Conservation (phyloP, 1,140 invertebrate genomes). For the Magallana ariakensis region DNA sequence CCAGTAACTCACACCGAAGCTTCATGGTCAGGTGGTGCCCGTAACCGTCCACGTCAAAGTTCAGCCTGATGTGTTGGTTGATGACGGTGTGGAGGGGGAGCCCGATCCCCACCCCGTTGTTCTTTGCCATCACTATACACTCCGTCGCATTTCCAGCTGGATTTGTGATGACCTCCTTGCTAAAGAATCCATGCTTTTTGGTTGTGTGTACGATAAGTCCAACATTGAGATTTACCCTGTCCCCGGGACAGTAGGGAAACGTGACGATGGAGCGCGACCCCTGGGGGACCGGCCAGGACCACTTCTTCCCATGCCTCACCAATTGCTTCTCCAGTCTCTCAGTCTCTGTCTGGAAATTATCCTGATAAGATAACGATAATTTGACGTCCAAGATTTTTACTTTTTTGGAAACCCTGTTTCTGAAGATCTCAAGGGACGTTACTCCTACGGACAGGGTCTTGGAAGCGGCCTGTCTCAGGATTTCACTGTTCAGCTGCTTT, state of each 20-base stretch:
- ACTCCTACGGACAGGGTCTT: constrained; percentile 58
- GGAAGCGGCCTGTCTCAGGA: constrained; percentile 59
- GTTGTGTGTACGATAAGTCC: constrained; percentile 65
- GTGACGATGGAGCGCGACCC: constrained; percentile 55
- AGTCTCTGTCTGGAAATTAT: constrained; percentile 62
- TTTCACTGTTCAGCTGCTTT: constrained; percentile 50
- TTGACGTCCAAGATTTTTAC: constrained; percentile 67
- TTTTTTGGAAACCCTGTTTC: constrained; percentile 64
- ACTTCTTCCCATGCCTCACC: constrained; percentile 66
- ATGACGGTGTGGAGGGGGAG: constrained; percentile 59
- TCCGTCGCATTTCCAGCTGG: constrained; percentile 65
- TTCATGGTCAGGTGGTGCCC: constrained; percentile 66
- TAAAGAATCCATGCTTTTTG: constrained; percentile 65
- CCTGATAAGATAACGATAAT: constrained; percentile 65
- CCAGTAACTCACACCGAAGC: constrained; percentile 55
- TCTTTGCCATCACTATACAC: constrained; percentile 63
- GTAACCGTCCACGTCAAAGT: constrained; percentile 64
- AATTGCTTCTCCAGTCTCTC: constrained; percentile 62
- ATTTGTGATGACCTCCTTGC: constrained; percentile 62
- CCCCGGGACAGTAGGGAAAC: constrained; percentile 65
- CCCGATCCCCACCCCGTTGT: constrained; percentile 64
- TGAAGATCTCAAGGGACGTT: constrained; percentile 62
- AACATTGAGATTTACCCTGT: constrained; percentile 65
- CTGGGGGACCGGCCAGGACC: constrained; percentile 60
- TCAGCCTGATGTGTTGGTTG: constrained; percentile 62